Evolutionary conservation across 2,113 vertebrate genomes (phyloP), one percentile per base, ranked within the genome.

Genomic region (Embiotoca jacksoni): DNA sequence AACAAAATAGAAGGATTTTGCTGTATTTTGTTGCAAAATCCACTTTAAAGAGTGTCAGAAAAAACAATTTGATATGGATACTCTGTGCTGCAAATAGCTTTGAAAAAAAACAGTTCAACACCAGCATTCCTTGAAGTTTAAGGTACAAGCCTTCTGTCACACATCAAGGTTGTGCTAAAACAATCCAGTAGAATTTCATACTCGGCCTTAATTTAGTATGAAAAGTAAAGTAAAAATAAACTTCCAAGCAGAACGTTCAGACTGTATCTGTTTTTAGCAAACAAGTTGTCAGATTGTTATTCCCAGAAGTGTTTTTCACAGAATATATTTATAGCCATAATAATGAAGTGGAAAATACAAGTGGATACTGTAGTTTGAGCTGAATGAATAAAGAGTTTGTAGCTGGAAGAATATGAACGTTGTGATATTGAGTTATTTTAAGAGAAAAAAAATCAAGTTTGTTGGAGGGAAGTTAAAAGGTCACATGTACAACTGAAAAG

Each of bases 211-310:
- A 79, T 23, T 73, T 53, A 54, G 39, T 10, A 50, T 75, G n/a
- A 84, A 82, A 83, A 66, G 56, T 47, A 55, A 79, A 74, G 50
- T 72, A 75, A 84, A 86, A 80, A 82, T 72, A 86, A 82, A 76
- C 63, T 70, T 90, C 55, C 50, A 64, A 81, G 50, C 15, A 75
- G 54, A 63, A 49, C 37, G 67, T 77, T 64, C 36, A 57, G 60
- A 69, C 39, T 33, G 23, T n/a, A 10, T 63, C 70, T 69, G 30
- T 69, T 72, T 83, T 78, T 49, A 56, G 49, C 47, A 76, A 75
- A 64, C 37, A 70, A 53, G 73, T 36, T 82, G 61, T 82, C 63
- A 75, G 33, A 39, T 61, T 56, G 39, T 56, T 52, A 75, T 59
- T 49, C 57, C 78, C 57, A 54, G 60, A 16, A 54, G 72, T 36